Conservation (phyloP, 1,140 invertebrate species). For the Gryllus bimaculatus region DNA sequence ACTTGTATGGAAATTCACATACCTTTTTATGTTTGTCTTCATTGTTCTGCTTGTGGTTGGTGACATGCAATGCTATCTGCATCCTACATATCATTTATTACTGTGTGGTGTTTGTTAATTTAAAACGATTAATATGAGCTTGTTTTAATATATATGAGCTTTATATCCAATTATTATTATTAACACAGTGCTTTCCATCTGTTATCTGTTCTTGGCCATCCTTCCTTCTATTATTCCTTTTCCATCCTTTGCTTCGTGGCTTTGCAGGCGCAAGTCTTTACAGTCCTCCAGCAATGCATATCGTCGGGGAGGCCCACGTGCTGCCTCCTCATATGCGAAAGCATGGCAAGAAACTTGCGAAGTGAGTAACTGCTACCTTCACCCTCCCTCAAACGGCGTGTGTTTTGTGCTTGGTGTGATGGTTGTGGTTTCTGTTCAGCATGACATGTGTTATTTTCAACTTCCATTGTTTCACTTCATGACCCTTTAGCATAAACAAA, state of each 20-base stretch:
- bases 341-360: slow-evolving; percentile 36
- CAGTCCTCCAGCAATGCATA: slow-evolving; percentile 38
- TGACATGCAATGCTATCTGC: no score
- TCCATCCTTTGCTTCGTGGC: slow-evolving; percentile 5
- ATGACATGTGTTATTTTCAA: no score
- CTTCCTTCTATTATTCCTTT: not conserved
- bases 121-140: slow-evolving; percentile 16
- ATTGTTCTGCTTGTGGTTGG: not conserved
- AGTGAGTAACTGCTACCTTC: slow-evolving; percentile 28
- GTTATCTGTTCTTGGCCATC: slow-evolving; percentile 27
- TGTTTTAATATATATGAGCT: slow-evolving; percentile 30
- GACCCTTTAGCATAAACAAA: no score
- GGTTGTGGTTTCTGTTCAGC: no score
- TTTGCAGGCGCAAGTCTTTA: slow-evolving; percentile 32
- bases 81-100: not conserved
- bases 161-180: slow-evolving; percentile 31
- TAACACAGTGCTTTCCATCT: slow-evolving; percentile 32
- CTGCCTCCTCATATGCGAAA: slow-evolving; percentile 32
- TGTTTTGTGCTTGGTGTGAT: no score
- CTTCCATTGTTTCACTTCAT: no score
- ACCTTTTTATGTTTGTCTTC: not conserved
- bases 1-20: not conserved
- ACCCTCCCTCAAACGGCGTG: not conserved
- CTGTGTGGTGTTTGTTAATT: slow-evolving; percentile 1
- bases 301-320: slow-evolving; percentile 35